Evolutionary conservation across 2,113 vertebrate genomes (phyloP), one percentile per base, ranked within the genome.

Genomic region (Orientallactaga bullata): DNA sequence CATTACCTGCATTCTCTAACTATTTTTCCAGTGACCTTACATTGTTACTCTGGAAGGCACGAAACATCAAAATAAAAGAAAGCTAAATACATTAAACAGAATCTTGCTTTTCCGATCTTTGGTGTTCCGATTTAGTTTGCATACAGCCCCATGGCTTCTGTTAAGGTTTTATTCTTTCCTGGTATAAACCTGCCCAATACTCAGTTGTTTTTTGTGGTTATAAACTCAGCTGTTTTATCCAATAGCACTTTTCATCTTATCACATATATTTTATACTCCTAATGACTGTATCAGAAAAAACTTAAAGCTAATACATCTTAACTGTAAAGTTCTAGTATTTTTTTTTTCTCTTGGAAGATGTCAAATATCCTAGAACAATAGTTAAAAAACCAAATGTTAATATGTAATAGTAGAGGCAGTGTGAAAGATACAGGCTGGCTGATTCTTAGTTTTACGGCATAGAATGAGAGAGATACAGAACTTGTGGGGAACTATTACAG

Each of bases 291-390:
- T 63, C 32, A 20, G 55, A 55, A n/a, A 39, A 10, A 18, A 61
- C 63, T 47, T 17, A 20, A 89, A 79, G 37, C n/a, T 85, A 65
- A 24, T 30, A 1, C 39, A 18, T 39, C n/a, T n/a, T n/a, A 69
- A 65, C 30, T n/a, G 3, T 26, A 51, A 2, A 90, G 78, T 39
- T 23, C 55, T 42, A 63, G 26, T 15, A 15, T 3, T 5, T 66
- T 77, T 95, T 78, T 5, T 66, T 77, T 95, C 58, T 74, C 13
- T 71, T 83, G 63, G 66, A 68, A 89, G 60, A 71, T 26, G 60
- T 83, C 51, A 69, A 61, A 91, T 89, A 47, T 2, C 51, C 39
- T 72, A 68, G 63, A 35, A 3, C 51, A n/a, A 6, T 28, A 86
- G 16, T 42, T 42, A 78, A 60, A 86, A 86, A 72, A 47, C 5